phyloP scores from a whole-genome alignment of 1,140 invertebrate genomes.

The Cydia fagiglandana region DNA sequence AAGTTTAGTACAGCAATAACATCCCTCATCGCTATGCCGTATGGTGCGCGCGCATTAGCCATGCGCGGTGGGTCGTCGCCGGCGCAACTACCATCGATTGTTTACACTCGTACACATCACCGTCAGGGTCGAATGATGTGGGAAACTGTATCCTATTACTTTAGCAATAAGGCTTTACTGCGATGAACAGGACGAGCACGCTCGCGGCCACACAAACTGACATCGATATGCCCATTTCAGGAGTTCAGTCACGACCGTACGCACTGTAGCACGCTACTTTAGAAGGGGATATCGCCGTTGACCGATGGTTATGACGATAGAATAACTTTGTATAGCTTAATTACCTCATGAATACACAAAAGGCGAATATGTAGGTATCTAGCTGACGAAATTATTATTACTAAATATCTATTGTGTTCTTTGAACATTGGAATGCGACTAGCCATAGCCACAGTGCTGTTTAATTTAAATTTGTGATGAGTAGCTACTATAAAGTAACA shows the following conservation, averaged over 20 bases:
- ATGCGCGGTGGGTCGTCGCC: slow-evolving; percentile 63
- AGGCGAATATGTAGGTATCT: slow-evolving; percentile 50
- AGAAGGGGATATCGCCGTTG: slow-evolving; percentile 67
- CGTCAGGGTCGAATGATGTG: slow-evolving; percentile 40
- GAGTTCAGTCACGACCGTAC: slow-evolving; percentile 71
- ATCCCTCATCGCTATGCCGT: slow-evolving; percentile 68
- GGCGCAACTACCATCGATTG: slow-evolving; percentile 62
- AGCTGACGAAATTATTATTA: slow-evolving; percentile 56
- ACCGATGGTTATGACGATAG: slow-evolving; percentile 73
- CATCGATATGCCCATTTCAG: slow-evolving; percentile 68
- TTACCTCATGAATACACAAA: slow-evolving; percentile 67
- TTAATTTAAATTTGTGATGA: slow-evolving; percentile 38
- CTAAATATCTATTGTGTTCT: slow-evolving; percentile 47
- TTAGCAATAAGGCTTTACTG: slow-evolving; percentile 39
- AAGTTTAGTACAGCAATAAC: slow-evolving; percentile 52
- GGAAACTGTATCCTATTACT: slow-evolving; percentile 51
- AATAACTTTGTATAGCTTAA: slow-evolving; percentile 76
- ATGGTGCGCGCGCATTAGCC: slow-evolving; percentile 61
- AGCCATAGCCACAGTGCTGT: slow-evolving; percentile 40
- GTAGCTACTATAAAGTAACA: slow-evolving; percentile 41
- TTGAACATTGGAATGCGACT: slow-evolving; percentile 37
- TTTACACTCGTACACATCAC: slow-evolving; percentile 57
- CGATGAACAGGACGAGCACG: slow-evolving; percentile 26
- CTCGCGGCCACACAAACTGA: slow-evolving; percentile 56
- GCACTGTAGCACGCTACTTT: slow-evolving; percentile 60